Base-by-base conservation (phyloP, 1,140 invertebrate species). In the Cephus cinctus region DNA sequence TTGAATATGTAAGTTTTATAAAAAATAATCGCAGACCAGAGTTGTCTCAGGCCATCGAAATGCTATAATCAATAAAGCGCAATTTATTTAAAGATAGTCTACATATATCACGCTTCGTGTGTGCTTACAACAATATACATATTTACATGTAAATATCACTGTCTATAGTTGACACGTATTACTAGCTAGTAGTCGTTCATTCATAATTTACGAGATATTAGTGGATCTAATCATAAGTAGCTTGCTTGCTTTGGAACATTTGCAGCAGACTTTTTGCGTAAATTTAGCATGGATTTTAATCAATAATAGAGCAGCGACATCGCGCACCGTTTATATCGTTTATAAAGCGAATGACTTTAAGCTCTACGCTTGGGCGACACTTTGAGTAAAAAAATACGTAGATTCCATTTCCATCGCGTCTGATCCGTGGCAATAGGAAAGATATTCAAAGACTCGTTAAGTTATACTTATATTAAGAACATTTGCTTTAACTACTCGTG, bases 381-480 rank as follows among this genome's bases (percentile, higher is more conserved):
- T 56, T 43, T 52, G 36, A 59, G 57, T 68, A 69, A 52, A 69
- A 69, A 69, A 69, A 69, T 69, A 69, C 57, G 45, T 61, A 56
- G 46, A 54, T 60, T 65, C 43, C 39, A 62, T 61, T 21, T 59
- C 22, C 22, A 42, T 50, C 47, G 56, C 35, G 39, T 48, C 27
- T 43, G 12, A 32, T 43, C 21, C 30, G 23, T 20, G 12, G 44
- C n/a, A 40, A 52, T 25, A 52, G 46, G 41, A 57, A 32, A 53
- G 16, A 43, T 40, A 36, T 44, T 48, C 48, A 53, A 52, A 39
- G 50, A 49, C 38, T 55, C 34, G 39, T 52, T 50, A 27, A 30
- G 32, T 47, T 34, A 56, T 53, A 44, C 39, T 42, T 43, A 20
- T 30, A 35, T 42, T 20, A 3, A 42, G n/a, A 40, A 47, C 38